A percentile compares a stretch with the other conserved stretches of the same genome.
phyloP scores from a whole-genome alignment of 2,888 invertebrate genomes.

The Penaeus monodon region DNA sequence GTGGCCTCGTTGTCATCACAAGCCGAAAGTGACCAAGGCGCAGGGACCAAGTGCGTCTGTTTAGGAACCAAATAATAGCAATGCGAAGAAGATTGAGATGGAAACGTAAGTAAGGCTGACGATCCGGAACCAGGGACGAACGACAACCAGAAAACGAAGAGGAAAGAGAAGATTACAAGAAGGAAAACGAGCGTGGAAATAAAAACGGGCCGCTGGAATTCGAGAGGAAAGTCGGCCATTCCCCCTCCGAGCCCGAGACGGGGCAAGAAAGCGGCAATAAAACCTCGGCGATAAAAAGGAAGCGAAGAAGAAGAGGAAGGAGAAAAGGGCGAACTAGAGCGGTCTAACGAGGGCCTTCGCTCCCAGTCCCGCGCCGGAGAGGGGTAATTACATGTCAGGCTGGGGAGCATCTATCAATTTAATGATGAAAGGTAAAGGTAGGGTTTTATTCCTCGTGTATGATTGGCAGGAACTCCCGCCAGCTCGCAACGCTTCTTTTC shows the following conservation, averaged over 20 bases:
- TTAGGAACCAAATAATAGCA: neutral
- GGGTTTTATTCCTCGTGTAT: constrained; percentile 31
- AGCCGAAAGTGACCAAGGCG: too few relatives aligned
- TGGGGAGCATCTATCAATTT: constrained; percentile 53
- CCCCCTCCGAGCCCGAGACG: too few relatives aligned
- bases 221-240: too few relatives aligned
- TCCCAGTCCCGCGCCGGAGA: neutral
- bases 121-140: neutral
- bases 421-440: constrained; percentile 46
- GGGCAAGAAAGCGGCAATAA: too few relatives aligned
- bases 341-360: neutral
- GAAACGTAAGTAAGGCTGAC: neutral
- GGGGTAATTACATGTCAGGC: constrained; percentile 46
- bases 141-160: neutral
- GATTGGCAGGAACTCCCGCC: constrained; percentile 34
- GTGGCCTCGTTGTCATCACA: too few relatives aligned
- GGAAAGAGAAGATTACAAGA: neutral
- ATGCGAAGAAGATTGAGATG: neutral
- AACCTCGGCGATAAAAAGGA: too few relatives aligned
- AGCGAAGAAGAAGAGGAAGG: neutral
- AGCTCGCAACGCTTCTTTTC: neutral
- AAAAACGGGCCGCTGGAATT: too few relatives aligned
- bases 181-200: too few relatives aligned
- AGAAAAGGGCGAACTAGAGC: neutral
- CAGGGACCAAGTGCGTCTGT: too few relatives aligned